Evolutionary conservation across 2,113 vertebrate species (phyloP).

Genomic region (Lepus americanus): DNA sequence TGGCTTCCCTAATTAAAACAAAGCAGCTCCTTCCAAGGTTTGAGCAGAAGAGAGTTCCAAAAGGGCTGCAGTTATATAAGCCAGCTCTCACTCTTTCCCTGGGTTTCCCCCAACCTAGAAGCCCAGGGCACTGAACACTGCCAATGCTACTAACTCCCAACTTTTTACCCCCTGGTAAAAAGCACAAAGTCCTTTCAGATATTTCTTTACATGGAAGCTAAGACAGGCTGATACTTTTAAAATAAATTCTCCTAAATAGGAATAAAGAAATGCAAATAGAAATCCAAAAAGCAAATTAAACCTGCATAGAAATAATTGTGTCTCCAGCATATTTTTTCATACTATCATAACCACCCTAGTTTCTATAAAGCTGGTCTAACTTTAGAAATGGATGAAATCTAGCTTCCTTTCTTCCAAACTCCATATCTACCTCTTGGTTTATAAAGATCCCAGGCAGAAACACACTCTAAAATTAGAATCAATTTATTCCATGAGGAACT

Average conservation of each 20-base stretch:
- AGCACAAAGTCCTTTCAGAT: background rate
- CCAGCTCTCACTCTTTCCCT: background rate
- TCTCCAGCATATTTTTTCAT: background rate
- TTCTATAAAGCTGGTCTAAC: background rate
- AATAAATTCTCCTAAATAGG: conserved; percentile 31
- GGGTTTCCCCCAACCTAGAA: background rate
- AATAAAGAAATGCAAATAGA: conserved; percentile 9
- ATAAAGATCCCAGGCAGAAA: background rate
- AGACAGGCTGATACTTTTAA: conserved; percentile 45
- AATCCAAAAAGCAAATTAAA: background rate
- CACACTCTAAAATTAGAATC: background rate
- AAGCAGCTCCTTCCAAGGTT: conserved; percentile 46
- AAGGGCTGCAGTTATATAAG: background rate
- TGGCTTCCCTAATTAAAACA: conserved; percentile 64
- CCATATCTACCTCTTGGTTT: background rate
- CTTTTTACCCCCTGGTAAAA: background rate
- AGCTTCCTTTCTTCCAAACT: background rate
- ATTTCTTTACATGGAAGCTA: conserved; percentile 10
- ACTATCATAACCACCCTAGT: background rate
- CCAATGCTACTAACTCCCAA: background rate
- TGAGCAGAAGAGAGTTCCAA: background rate
- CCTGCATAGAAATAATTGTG: background rate
- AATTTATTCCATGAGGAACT: conserved; percentile 15
- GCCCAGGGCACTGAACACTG: background rate
- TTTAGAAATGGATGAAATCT: conserved; percentile 19